phyloP scores from a whole-genome alignment of 2,888 invertebrate genomes.

The Caenorhabditis angaria region DNA sequence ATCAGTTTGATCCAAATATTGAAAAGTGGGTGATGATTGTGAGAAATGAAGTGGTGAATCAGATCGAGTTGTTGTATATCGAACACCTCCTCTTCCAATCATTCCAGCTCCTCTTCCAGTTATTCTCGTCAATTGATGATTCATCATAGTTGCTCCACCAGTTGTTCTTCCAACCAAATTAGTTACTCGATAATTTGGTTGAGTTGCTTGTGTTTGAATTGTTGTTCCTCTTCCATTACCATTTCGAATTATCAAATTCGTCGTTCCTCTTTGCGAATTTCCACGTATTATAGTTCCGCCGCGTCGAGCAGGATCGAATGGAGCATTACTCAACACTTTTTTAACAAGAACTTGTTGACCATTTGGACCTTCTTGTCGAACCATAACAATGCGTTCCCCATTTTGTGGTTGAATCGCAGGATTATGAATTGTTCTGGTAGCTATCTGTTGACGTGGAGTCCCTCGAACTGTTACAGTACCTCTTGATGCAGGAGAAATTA shows the following conservation, averaged over 20 bases:
- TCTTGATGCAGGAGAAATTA: neutral
- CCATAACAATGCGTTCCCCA: constrained; percentile 2
- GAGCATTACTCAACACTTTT: neutral
- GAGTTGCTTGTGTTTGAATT: neutral
- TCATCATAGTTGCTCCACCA: constrained; percentile 38
- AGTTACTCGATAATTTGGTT: constrained; percentile 18
- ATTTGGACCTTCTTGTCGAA: constrained; percentile 8
- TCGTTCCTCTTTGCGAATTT: constrained; percentile 7
- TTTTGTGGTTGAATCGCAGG: too few species aligned
- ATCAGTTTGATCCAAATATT: constrained; percentile 10
- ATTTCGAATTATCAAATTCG: neutral
- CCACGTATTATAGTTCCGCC: constrained; percentile 11
- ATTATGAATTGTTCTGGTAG: too few species aligned
- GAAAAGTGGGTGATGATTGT: constrained; percentile 4
- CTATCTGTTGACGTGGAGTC: neutral
- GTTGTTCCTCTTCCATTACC: neutral
- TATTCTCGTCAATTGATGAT: constrained; percentile 25
- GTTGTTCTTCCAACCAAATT: constrained; percentile 27
- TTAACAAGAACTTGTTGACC: neutral
- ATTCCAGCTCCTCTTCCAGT: constrained; percentile 10
- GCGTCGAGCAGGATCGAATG: constrained; percentile 9
- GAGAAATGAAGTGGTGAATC: constrained; percentile 4
- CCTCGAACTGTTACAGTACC: neutral
- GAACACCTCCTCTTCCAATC: neutral
- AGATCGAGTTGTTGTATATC: constrained; percentile 5